Percentiles rank a stretch among this genome's conserved stretches.
phyloP scores from a whole-genome alignment of 2,113 vertebrate genomes.

The Gymnogyps californianus region DNA sequence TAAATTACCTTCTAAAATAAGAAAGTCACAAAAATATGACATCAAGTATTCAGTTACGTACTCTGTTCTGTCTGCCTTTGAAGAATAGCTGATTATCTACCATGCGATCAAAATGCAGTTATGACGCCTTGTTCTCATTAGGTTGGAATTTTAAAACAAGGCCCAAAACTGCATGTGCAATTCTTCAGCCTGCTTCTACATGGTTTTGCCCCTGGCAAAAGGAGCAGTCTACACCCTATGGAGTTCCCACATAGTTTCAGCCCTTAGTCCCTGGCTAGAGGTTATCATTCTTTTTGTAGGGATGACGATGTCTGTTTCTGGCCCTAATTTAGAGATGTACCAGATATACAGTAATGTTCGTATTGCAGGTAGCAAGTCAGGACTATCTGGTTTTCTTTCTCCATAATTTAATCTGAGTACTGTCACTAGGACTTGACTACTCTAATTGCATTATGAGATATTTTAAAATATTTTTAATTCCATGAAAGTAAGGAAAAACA shows the following conservation, averaged over 20 bases:
- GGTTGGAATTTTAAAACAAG: not conserved
- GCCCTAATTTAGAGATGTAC: not conserved
- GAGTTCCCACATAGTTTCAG: not conserved
- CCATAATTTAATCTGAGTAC: not conserved
- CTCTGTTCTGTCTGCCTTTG: not conserved
- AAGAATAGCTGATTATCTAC: not conserved
- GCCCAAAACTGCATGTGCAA: not conserved
- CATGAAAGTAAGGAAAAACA: not conserved
- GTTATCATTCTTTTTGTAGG: not conserved
- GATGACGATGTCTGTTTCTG: not conserved
- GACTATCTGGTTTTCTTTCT: not conserved
- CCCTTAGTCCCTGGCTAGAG: not conserved
- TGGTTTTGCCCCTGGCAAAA: not conserved
- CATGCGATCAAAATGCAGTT: not conserved
- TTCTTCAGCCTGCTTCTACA: not conserved
- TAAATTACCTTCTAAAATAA: not conserved
- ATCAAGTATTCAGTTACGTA: rapidly evolving
- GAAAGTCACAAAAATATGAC: not conserved
- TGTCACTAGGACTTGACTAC: not conserved
- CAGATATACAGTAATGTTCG: not conserved
- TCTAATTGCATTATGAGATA: not conserved
- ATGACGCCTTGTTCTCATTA: not conserved
- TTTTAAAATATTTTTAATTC: not conserved
- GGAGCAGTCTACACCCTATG: not conserved
- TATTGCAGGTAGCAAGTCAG: not conserved